A percentile compares a stretch with the other conserved stretches of the same genome.
Evolutionary conservation across 2,113 vertebrate species (phyloP).

Genomic region (Apodemus sylvaticus): DNA sequence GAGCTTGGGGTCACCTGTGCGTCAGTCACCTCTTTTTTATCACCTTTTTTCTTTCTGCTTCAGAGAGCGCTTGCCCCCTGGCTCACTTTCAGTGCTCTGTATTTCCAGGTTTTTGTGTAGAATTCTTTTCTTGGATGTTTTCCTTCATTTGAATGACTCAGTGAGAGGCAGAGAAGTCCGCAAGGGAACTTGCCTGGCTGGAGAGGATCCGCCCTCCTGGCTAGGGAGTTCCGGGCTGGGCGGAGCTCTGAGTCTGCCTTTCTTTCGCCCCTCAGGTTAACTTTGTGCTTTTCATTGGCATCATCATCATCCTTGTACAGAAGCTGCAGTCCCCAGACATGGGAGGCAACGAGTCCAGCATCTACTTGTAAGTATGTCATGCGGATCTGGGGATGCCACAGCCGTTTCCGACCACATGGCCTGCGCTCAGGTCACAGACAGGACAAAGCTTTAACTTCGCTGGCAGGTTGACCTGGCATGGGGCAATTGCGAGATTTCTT

Average conservation of each 20-base stretch:
- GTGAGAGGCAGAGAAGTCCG: neutral
- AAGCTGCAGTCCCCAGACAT: slow-evolving; percentile 99
- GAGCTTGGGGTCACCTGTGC: slow-evolving; percentile 27
- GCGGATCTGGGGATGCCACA: neutral
- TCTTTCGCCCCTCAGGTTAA: slow-evolving; percentile 89
- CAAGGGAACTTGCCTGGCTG: neutral
- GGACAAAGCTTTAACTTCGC: neutral
- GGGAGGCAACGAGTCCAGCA: slow-evolving; percentile 98
- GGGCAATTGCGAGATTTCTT: slow-evolving; percentile 21
- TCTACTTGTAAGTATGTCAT: slow-evolving; percentile 95
- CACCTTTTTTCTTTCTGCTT: neutral
- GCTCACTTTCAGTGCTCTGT: neutral
- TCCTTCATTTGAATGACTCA: neutral
- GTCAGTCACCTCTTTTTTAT: neutral
- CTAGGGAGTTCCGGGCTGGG: no score
- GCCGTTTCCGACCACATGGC: neutral
- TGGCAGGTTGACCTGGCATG: neutral
- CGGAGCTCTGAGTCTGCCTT: neutral
- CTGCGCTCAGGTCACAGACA: neutral
- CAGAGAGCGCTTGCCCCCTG: neutral
- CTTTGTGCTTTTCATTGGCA: slow-evolving; percentile 97
- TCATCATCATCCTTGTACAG: slow-evolving; percentile 99
- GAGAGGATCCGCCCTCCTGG: no score
- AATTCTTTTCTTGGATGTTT: neutral
- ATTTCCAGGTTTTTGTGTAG: neutral